These are phyloP conservation scores for Agonopterix heracliana DNA, from an alignment of 2,888 invertebrate genomes.

Conservation along the genomic window DNA sequence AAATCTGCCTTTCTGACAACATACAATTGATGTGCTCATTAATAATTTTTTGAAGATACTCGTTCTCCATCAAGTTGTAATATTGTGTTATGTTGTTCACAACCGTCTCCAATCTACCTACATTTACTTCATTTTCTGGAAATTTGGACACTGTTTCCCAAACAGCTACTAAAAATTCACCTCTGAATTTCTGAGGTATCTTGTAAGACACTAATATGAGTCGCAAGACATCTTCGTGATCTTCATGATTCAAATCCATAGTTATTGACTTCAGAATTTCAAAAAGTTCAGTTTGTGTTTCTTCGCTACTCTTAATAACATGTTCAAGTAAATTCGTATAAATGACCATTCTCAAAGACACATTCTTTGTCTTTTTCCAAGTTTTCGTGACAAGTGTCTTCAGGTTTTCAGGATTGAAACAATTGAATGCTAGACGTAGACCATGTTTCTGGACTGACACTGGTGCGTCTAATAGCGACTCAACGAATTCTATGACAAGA, in stretches of 20 bases:
- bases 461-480: conserved; percentile 28
- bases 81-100: conserved; percentile 21
- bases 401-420: conserved; percentile 24
- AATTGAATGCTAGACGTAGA: conserved; percentile 33
- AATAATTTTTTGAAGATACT: conserved; percentile 26
- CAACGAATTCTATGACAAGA: conserved; percentile 25
- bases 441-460: conserved; percentile 40
- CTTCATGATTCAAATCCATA: conserved; percentile 30
- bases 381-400: conserved; percentile 18
- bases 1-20: conserved; percentile 12
- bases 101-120: conserved; percentile 20
- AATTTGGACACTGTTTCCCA: conserved; percentile 35
- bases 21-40: conserved; percentile 23
- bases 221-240: conserved; percentile 33
- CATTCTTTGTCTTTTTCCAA: conserved; percentile 37
- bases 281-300: conserved; percentile 25
- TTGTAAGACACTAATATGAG: conserved; percentile 15
- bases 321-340: conserved; percentile 27
- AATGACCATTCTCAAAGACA: conserved; percentile 29
- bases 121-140: conserved; percentile 24
- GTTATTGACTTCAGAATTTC: conserved; percentile 35
- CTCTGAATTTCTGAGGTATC: conserved; percentile 25
- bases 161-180: conserved; percentile 24
- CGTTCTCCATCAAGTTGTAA: conserved; percentile 24
- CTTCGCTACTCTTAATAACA: conserved; percentile 16